These are phyloP conservation scores for Chromobotia macracanthus DNA, from an alignment of 2,797 vertebrate species.

Conservation along the genomic window DNA sequence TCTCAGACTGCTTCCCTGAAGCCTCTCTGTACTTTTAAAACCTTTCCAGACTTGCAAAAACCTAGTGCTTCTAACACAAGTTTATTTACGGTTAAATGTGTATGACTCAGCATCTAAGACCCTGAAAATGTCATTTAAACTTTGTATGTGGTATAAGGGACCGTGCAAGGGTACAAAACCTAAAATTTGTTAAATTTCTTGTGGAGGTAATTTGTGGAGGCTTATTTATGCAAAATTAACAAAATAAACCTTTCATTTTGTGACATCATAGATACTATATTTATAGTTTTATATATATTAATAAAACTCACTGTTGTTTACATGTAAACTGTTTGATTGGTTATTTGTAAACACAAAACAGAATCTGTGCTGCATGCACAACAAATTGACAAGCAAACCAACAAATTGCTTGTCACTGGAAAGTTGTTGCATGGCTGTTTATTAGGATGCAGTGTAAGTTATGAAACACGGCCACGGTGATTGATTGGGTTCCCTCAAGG, in stretches of 20 bases:
- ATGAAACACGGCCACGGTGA: not conserved
- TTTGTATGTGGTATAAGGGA: not conserved
- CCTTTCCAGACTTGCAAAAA: not conserved
- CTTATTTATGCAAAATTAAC: not conserved
- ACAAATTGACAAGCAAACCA: not conserved
- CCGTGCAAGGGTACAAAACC: not conserved
- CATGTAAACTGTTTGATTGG: not conserved
- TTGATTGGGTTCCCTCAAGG: not conserved
- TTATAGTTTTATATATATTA: not conserved
- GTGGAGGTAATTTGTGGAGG: not conserved
- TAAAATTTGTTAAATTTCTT: not conserved
- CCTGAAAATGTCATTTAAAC: not conserved
- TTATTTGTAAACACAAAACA: not conserved
- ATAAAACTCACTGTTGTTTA: not conserved
- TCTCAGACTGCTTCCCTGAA: slow-evolving; percentile 9
- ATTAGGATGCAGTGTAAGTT: not conserved
- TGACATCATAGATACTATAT: not conserved
- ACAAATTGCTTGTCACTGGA: not conserved
- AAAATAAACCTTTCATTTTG: not conserved
- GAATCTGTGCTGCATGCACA: not conserved
- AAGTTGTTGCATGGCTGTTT: not conserved
- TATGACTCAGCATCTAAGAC: not conserved
- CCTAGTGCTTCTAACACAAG: not conserved
- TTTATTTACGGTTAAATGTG: not conserved
- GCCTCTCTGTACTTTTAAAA: slow-evolving; percentile 8